A percentile compares a stretch with the other conserved stretches of the same genome.
phyloP scores from a whole-genome alignment of 2,888 invertebrate genomes.

The Lymantria dispar region DNA sequence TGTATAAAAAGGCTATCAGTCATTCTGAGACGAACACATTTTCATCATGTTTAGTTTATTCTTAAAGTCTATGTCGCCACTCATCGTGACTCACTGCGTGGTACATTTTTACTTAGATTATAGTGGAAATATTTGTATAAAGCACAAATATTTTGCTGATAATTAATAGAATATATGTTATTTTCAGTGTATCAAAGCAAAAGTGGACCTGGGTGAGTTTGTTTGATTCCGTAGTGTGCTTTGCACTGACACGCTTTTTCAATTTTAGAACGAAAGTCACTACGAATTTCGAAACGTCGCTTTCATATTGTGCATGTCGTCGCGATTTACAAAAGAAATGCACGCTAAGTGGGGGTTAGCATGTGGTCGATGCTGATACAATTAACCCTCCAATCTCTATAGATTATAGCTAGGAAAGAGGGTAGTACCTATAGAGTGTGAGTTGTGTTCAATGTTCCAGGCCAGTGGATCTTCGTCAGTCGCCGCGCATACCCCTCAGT shows the following conservation, averaged over 20 bases:
- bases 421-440: constrained; percentile 37
- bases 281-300: constrained; percentile 19
- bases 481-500: constrained; percentile 54
- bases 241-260: constrained; percentile 45
- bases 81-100: constrained; percentile 3
- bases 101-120: constrained; percentile 27
- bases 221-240: constrained; percentile 49
- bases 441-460: constrained; percentile 76
- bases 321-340: constrained; percentile 22
- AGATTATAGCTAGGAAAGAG: constrained; percentile 37
- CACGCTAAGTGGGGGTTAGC: constrained; percentile 16
- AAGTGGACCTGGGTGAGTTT: constrained; percentile 73
- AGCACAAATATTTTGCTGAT: constrained; percentile 6
- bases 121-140: background rate
- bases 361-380: constrained; percentile 23
- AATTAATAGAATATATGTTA: constrained; percentile 53
- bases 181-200: constrained; percentile 79
- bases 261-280: constrained; percentile 10
- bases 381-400: constrained; percentile 33
- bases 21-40: background rate
- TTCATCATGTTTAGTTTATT: background rate
- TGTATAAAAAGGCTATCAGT: background rate
- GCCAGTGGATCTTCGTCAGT: constrained; percentile 67
- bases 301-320: constrained; percentile 34
- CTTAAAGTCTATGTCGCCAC: constrained; percentile 12